phyloP scores from a whole-genome alignment of 2,113 vertebrate genomes.

The Stegastes partitus region DNA sequence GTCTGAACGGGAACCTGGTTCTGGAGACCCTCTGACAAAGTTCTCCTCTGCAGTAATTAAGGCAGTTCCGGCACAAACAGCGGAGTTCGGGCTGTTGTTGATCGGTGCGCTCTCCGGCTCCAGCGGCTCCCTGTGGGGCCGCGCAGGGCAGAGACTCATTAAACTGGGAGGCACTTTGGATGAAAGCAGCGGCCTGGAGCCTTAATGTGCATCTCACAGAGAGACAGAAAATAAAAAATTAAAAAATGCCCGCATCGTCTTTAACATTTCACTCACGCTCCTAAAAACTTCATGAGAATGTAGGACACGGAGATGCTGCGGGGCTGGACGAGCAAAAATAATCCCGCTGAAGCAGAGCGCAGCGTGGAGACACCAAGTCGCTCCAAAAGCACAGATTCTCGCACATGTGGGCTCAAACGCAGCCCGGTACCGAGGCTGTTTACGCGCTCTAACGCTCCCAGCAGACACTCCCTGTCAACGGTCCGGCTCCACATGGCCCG shows the following conservation, averaged over 20 bases:
- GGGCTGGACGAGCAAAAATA: not conserved
- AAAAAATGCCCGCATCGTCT: constrained; percentile 27
- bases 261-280: constrained; percentile 67
- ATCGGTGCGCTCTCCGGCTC: constrained; percentile 7
- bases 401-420: no score
- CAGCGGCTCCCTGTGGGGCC: not conserved
- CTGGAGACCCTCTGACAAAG: not conserved
- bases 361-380: not conserved
- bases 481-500: constrained; percentile 58
- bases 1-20: not conserved
- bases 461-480: not conserved
- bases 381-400: no score
- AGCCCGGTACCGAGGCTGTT: no score
- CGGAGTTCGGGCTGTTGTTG: not conserved
- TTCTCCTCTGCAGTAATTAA: not conserved
- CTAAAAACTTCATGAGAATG: constrained; percentile 46
- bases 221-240: no score
- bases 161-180: constrained; percentile 11
- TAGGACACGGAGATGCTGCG: not conserved
- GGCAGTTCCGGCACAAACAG: not conserved
- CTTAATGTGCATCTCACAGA: not conserved
- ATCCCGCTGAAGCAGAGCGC: not conserved
- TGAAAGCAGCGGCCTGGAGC: constrained; percentile 5
- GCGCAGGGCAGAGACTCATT: constrained; percentile 21
- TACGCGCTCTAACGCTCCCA: not conserved